These are phyloP conservation scores for Podarcis muralis DNA, from an alignment of 2,113 vertebrate genomes.

Conservation along the genomic window DNA sequence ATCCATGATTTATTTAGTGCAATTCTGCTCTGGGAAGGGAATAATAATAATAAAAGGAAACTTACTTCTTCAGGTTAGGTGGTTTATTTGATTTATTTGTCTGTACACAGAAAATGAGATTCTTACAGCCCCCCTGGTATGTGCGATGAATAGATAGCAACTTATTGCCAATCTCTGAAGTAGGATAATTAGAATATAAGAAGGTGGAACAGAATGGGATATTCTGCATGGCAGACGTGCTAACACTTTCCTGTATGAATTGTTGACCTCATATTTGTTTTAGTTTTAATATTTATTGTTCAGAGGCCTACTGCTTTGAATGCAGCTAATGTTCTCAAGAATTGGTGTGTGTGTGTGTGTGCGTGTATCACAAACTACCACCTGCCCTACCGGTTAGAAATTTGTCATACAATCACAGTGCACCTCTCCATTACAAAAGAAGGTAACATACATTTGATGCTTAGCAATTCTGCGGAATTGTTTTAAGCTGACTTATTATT, in stretches of 20 bases:
- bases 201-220: not conserved
- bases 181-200: slow-evolving; percentile 21
- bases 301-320: not conserved
- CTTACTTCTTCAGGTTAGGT: slow-evolving; percentile 34
- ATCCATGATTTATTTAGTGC: slow-evolving; percentile 55
- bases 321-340: not conserved
- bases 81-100: slow-evolving; percentile 56
- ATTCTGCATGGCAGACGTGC: not conserved
- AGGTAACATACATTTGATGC: not conserved
- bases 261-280: not conserved
- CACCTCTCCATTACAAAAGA: not conserved
- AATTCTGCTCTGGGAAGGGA: slow-evolving; percentile 49
- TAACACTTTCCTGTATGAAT: slow-evolving; percentile 4
- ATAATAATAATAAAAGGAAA: slow-evolving; percentile 45
- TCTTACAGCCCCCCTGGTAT: slow-evolving; percentile 37
- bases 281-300: not conserved
- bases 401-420: not conserved
- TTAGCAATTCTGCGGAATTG: not conserved
- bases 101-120: slow-evolving; percentile 46
- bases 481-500: not conserved
- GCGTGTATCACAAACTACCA: not conserved
- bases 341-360: not conserved
- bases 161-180: slow-evolving; percentile 30
- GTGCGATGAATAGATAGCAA: slow-evolving; percentile 46
- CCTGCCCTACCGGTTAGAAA: not conserved